These are phyloP conservation scores for Brachyhypopomus gauderio DNA, from an alignment of 2,113 vertebrate species.

Conservation along the genomic window DNA sequence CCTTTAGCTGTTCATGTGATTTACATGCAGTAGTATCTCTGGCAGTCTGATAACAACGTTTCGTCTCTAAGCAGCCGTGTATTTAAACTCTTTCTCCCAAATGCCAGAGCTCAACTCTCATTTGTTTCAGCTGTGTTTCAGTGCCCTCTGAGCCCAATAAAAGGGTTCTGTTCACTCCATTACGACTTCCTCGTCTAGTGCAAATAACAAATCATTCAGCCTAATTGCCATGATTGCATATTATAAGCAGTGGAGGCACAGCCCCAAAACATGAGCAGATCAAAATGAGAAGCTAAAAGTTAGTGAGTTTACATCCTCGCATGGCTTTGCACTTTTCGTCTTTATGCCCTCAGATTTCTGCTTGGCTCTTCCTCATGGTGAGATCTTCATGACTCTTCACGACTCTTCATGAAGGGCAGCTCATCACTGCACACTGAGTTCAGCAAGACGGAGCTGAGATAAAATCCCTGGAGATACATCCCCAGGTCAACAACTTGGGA, in stretches of 20 bases:
- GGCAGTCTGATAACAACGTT: conserved; percentile 27
- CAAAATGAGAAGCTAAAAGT: not conserved
- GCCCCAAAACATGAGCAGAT: not conserved
- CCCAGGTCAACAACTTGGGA: too few species aligned
- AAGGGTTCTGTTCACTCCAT: conserved; percentile 48
- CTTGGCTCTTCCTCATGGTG: too few species aligned
- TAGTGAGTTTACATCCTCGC: too few species aligned
- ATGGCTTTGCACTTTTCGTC: too few species aligned
- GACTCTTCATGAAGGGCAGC: too few species aligned
- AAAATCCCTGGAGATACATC: too few species aligned
- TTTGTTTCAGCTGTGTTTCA: conserved; percentile 47
- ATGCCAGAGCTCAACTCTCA: conserved; percentile 37
- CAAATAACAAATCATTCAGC: conserved; percentile 51
- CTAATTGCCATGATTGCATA: conserved; percentile 53
- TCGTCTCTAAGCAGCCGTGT: conserved; percentile 45
- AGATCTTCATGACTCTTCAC: too few species aligned
- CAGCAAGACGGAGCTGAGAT: too few species aligned
- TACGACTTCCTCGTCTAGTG: conserved; percentile 50
- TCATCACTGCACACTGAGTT: too few species aligned
- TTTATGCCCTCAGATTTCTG: too few species aligned
- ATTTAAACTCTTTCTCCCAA: conserved; percentile 56
- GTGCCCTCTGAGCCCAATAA: conserved; percentile 62
- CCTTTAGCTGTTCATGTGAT: not conserved
- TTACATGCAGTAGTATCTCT: conserved; percentile 15
- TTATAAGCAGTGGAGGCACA: conserved; percentile 22